A percentile compares a stretch with the other conserved stretches of the same genome.
These are phyloP conservation scores for Hydractinia symbiolongicarpus DNA, from an alignment of 30 jellyfish, hydroid and myxozoan genomes.

Conservation along the genomic window DNA sequence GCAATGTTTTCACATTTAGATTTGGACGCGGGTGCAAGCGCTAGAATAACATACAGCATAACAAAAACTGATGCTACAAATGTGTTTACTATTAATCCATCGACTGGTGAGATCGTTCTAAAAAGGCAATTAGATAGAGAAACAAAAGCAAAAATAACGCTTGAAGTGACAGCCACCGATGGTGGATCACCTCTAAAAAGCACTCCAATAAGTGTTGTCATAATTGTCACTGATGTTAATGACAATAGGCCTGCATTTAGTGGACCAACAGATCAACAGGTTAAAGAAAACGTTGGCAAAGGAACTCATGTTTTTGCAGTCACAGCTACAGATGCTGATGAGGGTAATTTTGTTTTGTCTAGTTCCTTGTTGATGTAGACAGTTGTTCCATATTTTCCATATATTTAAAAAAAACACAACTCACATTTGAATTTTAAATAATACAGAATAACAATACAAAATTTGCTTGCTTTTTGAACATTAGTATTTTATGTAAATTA, in stretches of 20 bases:
- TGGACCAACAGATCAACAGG: constrained; percentile 17
- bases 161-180: constrained; percentile 70
- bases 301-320: constrained; percentile 38
- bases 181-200: constrained; percentile 41
- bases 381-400: too few relatives aligned
- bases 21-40: constrained; percentile 61
- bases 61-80: constrained; percentile 34
- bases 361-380: too few relatives aligned
- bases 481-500: background rate
- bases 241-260: constrained; percentile 66
- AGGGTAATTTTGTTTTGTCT: constrained; percentile 25
- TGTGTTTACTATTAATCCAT: constrained; percentile 25
- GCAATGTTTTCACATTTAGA: constrained; percentile 20
- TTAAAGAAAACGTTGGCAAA: constrained; percentile 16
- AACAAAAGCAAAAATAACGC: constrained; percentile 29
- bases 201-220: constrained; percentile 11
- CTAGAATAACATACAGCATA: constrained; percentile 46
- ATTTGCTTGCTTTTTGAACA: background rate
- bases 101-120: constrained; percentile 46
- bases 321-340: constrained; percentile 65
- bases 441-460: background rate
- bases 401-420: too few relatives aligned
- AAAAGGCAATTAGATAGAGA: constrained; percentile 61
- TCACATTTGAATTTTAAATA: too few relatives aligned
- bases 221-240: constrained; percentile 63